These are phyloP conservation scores for Tragelaphus buxtoni DNA, from an alignment of 2,113 vertebrate genomes.

Conservation along the genomic window DNA sequence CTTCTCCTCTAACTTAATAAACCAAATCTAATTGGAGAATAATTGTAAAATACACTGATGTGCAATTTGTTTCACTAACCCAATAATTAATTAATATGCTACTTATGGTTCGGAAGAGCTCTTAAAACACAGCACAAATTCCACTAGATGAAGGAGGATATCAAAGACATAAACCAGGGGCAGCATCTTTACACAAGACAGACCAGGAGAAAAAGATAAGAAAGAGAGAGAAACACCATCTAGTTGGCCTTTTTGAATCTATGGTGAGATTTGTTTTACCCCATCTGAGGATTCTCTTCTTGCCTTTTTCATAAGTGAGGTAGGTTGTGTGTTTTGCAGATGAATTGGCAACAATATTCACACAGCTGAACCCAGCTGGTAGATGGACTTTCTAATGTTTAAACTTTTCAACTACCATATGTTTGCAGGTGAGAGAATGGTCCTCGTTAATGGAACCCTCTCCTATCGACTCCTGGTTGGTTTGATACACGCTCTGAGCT, in stretches of 20 bases:
- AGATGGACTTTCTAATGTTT: not conserved
- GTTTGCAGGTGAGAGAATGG: conserved; percentile 30
- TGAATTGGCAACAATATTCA: not conserved
- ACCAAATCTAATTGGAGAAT: conserved; percentile 73
- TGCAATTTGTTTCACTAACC: conserved; percentile 73
- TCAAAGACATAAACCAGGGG: conserved; percentile 44
- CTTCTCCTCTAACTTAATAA: conserved; percentile 69
- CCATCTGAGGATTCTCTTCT: not conserved
- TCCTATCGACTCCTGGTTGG: not conserved
- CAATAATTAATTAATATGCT: conserved; percentile 73
- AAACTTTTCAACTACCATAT: conserved; percentile 28
- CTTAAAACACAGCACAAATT: conserved; percentile 53
- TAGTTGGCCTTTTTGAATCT: not conserved
- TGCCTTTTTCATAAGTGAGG: not conserved
- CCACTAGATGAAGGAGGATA: conserved; percentile 42
- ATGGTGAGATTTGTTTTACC: not conserved
- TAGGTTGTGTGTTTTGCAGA: conserved; percentile 32
- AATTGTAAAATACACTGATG: conserved; percentile 75
- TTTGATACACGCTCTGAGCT: not conserved
- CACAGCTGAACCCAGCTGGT: not conserved
- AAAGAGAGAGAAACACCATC: not conserved
- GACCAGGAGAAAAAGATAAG: conserved; percentile 23
- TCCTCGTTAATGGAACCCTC: not conserved
- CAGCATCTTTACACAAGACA: conserved; percentile 14
- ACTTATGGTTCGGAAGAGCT: conserved; percentile 59